phyloP scores from a whole-genome alignment of 2,888 invertebrate species.

The Diarsia brunnea region DNA sequence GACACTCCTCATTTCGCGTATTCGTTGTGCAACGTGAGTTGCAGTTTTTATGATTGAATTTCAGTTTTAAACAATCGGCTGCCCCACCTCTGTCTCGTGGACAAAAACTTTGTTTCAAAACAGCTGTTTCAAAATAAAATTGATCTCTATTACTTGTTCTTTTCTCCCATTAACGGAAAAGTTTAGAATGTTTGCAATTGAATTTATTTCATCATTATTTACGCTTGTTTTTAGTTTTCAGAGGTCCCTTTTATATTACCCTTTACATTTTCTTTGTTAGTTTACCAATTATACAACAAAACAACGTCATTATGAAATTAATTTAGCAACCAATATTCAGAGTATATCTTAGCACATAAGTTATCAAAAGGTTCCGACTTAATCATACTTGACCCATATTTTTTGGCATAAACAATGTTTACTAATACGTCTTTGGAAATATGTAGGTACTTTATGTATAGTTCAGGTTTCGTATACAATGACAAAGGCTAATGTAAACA shows the following conservation, averaged over 20 bases:
- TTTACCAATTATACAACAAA: neutral
- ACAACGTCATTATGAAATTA: constrained; percentile 2
- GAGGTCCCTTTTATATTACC: neutral
- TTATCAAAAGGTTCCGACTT: constrained; percentile 41
- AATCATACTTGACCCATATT: constrained; percentile 55
- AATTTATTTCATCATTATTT: constrained; percentile 47
- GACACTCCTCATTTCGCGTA: constrained; percentile 20
- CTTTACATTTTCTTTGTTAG: neutral
- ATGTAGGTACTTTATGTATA: neutral
- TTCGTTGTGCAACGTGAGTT: constrained; percentile 44
- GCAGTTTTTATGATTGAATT: constrained; percentile 53
- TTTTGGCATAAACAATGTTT: constrained; percentile 43
- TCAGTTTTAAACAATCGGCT: constrained; percentile 46
- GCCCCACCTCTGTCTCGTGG: constrained; percentile 29
- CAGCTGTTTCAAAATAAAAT: constrained; percentile 63
- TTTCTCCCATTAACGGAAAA: constrained; percentile 50
- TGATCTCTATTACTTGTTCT: constrained; percentile 45
- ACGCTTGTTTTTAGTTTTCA: constrained; percentile 12
- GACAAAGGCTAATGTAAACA: neutral
- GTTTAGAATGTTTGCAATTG: constrained; percentile 40
- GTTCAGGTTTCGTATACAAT: neutral
- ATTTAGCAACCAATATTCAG: neutral
- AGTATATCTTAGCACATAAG: constrained; percentile 22
- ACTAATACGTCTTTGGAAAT: constrained; percentile 20
- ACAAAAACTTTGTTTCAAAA: constrained; percentile 64